Percentiles rank a stretch among this genome's conserved stretches.
Evolutionary conservation across 2,113 vertebrate genomes (phyloP).

Genomic region (Corythornis vintsioides): DNA sequence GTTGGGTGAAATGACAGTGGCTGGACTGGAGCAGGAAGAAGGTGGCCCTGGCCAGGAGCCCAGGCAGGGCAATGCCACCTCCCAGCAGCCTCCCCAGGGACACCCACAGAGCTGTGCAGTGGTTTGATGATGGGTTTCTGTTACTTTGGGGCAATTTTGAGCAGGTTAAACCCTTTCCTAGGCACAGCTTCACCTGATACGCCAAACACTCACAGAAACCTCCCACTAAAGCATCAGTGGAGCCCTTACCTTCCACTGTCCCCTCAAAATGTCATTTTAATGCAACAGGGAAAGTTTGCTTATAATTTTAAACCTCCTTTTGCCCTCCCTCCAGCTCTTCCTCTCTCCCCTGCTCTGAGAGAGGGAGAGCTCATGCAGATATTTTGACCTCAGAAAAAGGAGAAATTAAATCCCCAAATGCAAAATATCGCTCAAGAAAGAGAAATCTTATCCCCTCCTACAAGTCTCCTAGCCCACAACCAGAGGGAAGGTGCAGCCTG

Average conservation of each 20-base stretch:
- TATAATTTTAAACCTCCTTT: neutral
- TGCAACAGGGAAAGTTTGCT: slow-evolving; percentile 39
- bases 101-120: neutral
- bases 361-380: neutral
- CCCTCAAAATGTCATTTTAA: slow-evolving; percentile 1
- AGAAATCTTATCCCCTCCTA: neutral
- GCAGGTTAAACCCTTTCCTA: neutral
- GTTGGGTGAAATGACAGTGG: rapidly evolving
- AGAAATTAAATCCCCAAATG: neutral
- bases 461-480: neutral
- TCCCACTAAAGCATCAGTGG: rapidly evolving
- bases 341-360: neutral
- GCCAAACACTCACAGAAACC: neutral
- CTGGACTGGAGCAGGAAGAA: neutral
- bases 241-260: neutral
- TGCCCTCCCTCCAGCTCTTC: neutral
- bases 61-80: neutral
- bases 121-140: neutral
- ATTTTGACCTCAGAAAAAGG: neutral
- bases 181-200: neutral
- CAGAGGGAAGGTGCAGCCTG: neutral
- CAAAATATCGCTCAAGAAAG: neutral
- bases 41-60: neutral
- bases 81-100: neutral
- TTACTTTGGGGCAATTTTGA: neutral